Conservation (phyloP, 64 coral and sea anemone species). For the Pocillopora damicornis region DNA sequence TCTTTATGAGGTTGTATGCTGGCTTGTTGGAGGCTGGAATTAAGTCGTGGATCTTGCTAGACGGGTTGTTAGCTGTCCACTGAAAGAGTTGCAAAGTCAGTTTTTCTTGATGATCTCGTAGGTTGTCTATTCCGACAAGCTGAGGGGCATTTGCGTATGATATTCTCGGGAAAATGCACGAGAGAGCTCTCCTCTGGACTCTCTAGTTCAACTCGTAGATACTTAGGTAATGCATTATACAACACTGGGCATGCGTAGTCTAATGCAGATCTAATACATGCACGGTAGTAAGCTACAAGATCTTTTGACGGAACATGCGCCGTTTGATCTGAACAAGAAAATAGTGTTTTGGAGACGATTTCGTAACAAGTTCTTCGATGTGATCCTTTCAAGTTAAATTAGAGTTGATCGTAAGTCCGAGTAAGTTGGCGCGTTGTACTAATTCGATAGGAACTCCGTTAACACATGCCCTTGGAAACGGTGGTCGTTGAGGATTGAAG, state of each 20-base stretch:
- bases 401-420: background rate
- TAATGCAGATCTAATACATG: slow-evolving; percentile 37
- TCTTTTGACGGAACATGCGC: slow-evolving; percentile 23
- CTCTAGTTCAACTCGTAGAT: slow-evolving; percentile 35
- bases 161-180: background rate
- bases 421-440: background rate
- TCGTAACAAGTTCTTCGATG: too few species aligned
- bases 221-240: slow-evolving; percentile 32
- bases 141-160: background rate
- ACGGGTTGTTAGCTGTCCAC: background rate
- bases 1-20: background rate
- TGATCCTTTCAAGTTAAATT: too few species aligned
- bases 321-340: slow-evolving; percentile 55
- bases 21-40: background rate
- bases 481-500: background rate
- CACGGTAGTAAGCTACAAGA: slow-evolving; percentile 21
- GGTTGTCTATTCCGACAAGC: background rate
- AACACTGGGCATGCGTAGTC: slow-evolving; percentile 41
- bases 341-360: background rate
- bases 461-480: background rate
- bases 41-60: background rate
- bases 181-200: slow-evolving; percentile 20
- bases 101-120: background rate
- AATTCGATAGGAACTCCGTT: background rate
- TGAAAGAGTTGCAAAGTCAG: background rate